A percentile compares a stretch with the other conserved stretches of the same genome.
Conservation (phyloP, 1,140 invertebrate species). For the Metopolophium dirhodum region DNA sequence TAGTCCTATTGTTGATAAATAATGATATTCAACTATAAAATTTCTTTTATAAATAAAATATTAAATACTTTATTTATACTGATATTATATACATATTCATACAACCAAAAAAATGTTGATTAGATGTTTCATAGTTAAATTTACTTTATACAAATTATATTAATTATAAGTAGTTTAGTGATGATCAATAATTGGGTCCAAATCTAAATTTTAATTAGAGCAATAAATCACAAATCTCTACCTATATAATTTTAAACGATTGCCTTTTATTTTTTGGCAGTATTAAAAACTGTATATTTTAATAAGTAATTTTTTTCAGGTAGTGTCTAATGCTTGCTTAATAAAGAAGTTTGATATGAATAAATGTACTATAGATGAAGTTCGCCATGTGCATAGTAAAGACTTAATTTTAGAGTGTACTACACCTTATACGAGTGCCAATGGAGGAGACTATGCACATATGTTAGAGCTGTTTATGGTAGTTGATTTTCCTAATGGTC, state of each 20-base stretch:
- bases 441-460: conserved; percentile 29
- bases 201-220: background rate
- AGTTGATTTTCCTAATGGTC: conserved; percentile 27
- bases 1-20: background rate
- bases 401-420: background rate
- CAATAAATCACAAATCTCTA: background rate
- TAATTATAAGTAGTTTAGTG: background rate
- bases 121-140: too few species aligned
- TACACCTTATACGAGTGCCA: background rate
- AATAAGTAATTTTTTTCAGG: background rate
- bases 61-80: background rate
- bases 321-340: conserved; percentile 15
- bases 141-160: background rate
- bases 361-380: background rate
- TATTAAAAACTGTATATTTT: background rate
- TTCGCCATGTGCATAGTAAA: background rate
- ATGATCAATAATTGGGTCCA: background rate
- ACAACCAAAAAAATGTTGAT: background rate
- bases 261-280: background rate
- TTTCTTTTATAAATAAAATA: background rate
- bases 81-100: background rate
- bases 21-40: background rate
- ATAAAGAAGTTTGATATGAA: conserved; percentile 13
- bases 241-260: background rate
- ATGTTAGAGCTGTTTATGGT: conserved; percentile 38